Conservation (phyloP, 2,113 vertebrate species). For the Corythoichthys haematopterus region DNA sequence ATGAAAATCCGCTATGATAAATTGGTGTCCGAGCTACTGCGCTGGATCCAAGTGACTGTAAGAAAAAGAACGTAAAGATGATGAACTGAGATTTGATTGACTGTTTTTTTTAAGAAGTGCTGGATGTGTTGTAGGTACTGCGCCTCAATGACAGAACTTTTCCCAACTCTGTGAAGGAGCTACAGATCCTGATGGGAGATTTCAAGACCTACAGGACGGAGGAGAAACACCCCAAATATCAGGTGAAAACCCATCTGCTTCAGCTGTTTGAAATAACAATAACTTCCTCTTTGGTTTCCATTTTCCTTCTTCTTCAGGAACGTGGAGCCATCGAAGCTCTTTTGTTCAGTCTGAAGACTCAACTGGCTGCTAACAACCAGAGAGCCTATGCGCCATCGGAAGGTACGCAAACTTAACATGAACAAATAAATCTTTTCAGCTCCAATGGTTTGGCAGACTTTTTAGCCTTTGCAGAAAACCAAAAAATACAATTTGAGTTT, state of each 20-base stretch:
- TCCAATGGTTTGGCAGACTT: no score
- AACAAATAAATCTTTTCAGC: no score
- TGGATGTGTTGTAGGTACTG: slow-evolving; percentile 41
- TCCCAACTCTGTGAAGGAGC: slow-evolving; percentile 80
- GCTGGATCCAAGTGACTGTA: slow-evolving; percentile 79
- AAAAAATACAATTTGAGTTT: no score
- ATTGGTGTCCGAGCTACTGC: slow-evolving; percentile 78
- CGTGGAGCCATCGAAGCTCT: slow-evolving; percentile 80
- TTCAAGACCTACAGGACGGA: slow-evolving; percentile 82
- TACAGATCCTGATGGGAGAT: slow-evolving; percentile 75
- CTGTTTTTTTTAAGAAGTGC: neutral
- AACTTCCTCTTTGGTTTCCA: neutral
- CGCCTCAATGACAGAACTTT: slow-evolving; percentile 77
- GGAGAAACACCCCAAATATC: slow-evolving; percentile 86
- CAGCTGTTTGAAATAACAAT: neutral
- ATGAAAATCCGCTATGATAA: slow-evolving; percentile 76
- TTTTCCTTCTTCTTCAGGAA: slow-evolving; percentile 50
- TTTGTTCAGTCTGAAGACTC: slow-evolving; percentile 82
- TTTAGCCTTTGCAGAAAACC: no score
- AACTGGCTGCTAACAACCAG: slow-evolving; percentile 81
- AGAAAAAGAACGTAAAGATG: neutral
- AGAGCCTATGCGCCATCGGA: slow-evolving; percentile 75
- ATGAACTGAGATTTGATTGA: no score
- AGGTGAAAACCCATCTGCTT: slow-evolving; percentile 34
- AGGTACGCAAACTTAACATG: slow-evolving; percentile 31